phyloP scores from a whole-genome alignment of 2,797 vertebrate species.

The Microctenopoma steveboyesi region DNA sequence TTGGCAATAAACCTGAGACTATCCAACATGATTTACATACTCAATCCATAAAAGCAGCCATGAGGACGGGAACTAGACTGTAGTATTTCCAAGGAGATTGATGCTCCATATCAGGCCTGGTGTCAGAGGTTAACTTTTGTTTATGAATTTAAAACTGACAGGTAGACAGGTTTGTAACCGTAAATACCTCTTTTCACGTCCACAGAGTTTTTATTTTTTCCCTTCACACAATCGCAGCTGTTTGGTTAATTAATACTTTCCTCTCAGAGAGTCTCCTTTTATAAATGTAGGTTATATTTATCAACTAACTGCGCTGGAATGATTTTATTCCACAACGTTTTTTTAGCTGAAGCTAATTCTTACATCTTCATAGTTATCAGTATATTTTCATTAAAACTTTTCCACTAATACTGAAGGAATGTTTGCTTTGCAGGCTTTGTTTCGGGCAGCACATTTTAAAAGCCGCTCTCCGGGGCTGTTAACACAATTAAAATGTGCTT shows the following conservation, averaged over 20 bases:
- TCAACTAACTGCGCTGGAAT: conserved; percentile 22
- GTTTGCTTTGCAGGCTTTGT: conserved; percentile 34
- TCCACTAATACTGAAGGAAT: conserved; percentile 9
- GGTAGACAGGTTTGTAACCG: conserved; percentile 51
- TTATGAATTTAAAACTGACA: conserved; percentile 59
- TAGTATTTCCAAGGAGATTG: conserved; percentile 64
- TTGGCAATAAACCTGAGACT: conserved; percentile 44
- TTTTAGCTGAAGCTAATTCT: conserved; percentile 28
- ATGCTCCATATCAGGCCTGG: conserved; percentile 55
- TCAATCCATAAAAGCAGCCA: conserved; percentile 49
- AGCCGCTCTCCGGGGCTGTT: conserved; percentile 10
- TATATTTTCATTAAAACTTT: conserved; percentile 24
- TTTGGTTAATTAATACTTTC: conserved; percentile 32
- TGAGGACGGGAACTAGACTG: conserved; percentile 57
- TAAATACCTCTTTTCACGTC: conserved; percentile 34
- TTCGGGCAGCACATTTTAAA: conserved; percentile 38
- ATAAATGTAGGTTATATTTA: conserved; percentile 16
- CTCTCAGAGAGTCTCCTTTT: conserved; percentile 16
- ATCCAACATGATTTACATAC: conserved; percentile 64
- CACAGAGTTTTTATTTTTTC: conserved; percentile 44
- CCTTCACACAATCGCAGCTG: conserved; percentile 18
- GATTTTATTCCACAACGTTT: conserved; percentile 16
- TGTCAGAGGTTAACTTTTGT: conserved; percentile 74
- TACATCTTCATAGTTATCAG: conserved; percentile 29
- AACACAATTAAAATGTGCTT: conserved; percentile 40